Evolutionary conservation across 1,140 invertebrate genomes (phyloP).

Genomic region (Drosophila lowei): DNA sequence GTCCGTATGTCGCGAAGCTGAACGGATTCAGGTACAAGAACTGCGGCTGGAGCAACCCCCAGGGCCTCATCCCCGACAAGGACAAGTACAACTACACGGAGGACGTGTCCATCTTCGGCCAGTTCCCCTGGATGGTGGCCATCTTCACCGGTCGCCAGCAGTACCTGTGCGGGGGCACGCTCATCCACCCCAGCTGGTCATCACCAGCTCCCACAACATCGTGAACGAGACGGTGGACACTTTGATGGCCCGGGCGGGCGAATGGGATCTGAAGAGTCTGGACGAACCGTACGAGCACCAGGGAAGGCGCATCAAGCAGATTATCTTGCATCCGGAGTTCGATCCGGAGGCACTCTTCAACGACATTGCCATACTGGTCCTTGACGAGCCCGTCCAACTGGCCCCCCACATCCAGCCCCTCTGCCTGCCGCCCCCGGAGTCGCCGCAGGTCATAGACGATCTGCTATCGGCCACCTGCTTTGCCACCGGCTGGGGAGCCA

Average conservation of each 20-base stretch:
- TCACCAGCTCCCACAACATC: constrained; percentile 88
- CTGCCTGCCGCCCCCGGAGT: constrained; percentile 86
- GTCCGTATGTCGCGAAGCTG: constrained; percentile 37
- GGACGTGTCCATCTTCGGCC: constrained; percentile 84
- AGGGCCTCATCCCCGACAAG: constrained; percentile 89
- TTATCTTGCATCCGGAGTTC: constrained; percentile 84
- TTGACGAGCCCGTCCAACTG: constrained; percentile 86
- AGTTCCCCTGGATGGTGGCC: constrained; percentile 93
- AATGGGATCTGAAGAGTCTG: constrained; percentile 88
- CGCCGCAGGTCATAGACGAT: constrained; percentile 10
- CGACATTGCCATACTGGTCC: constrained; percentile 88
- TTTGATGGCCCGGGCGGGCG: constrained; percentile 86
- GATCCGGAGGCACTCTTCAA: constrained; percentile 84
- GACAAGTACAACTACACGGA: constrained; percentile 85
- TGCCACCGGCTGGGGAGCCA: constrained; percentile 88
- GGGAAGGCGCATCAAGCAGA: constrained; percentile 85
- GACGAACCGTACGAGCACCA: constrained; percentile 85
- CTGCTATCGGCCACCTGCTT: constrained; percentile 81
- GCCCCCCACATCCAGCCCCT: constrained; percentile 88
- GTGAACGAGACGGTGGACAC: constrained; percentile 58
- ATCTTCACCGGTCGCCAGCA: constrained; percentile 85
- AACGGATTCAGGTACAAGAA: constrained; percentile 72
- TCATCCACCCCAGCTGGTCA: constrained; percentile 86
- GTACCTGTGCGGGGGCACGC: constrained; percentile 87
- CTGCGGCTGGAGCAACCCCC: constrained; percentile 88